Evolutionary conservation across 2,113 vertebrate genomes (phyloP), one percentile per base, ranked within the genome.

Genomic region (Myiozetetes cayanensis): DNA sequence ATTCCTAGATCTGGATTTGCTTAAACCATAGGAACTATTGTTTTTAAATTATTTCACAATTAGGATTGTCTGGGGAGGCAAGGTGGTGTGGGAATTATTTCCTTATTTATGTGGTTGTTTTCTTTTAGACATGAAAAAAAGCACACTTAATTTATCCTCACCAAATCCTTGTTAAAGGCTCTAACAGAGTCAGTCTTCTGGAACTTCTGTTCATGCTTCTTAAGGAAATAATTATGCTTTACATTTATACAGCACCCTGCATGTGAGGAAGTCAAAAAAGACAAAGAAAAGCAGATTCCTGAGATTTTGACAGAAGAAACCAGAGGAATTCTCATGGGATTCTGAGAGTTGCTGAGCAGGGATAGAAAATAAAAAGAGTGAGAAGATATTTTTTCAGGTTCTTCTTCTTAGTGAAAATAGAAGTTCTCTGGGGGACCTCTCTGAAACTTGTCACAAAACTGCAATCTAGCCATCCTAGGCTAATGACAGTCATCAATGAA

Each of bases 401-500:
- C 76, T 93, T 87, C 85, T 86, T 94, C 81, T 93, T 93, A 96
- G 93, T 0, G 8, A 97, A 96, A 96, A 94, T 81, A 90, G 74
- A 96, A 95, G 95, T 96, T 96, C 91, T 97, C 96, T 91, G 58
- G 96, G 93, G 96, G 84, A 93, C 86, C 92, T 95, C 90, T 88
- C 80, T 95, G 94, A 96, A 97, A 95, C 94, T 94, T 97, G 90
- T 96, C 91, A 89, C 77, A 93, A 92, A 97, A 88, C 90, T 94
- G 93, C 25, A 25, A 96, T 97, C 82, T 92, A 97, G 84, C 73
- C 81, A 90, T 94, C 84, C 94, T 88, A 90, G 87, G 78, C 94
- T 97, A 96, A 97, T 95, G 93, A 90, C 94, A 97, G 68, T 89
- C 96, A 94, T 96, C 96, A 94, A 77, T 96, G 95, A 93, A 93